A percentile compares a stretch with the other conserved stretches of the same genome.
Conservation (phyloP, 2,888 invertebrate genomes). For the Junonia oenone region DNA sequence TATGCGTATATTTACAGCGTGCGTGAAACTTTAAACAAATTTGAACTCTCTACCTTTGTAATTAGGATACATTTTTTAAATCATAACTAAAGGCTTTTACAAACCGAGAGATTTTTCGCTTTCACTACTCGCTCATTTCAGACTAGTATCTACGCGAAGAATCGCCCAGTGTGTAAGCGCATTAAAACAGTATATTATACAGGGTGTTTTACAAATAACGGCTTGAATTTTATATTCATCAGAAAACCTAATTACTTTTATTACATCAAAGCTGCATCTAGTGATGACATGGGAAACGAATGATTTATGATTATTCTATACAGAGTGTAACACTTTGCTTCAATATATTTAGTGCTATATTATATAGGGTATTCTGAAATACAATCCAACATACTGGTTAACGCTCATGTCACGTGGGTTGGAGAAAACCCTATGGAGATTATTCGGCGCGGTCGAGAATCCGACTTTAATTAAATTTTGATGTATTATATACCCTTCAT, state of each 20-base stretch:
- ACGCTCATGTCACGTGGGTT: too few relatives aligned
- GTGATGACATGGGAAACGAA: background rate
- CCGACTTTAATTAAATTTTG: too few relatives aligned
- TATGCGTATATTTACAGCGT: conserved; percentile 21
- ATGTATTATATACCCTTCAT: too few relatives aligned
- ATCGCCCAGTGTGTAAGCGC: too few relatives aligned
- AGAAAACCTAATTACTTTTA: background rate
- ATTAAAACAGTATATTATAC: background rate
- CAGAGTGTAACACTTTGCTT: background rate
- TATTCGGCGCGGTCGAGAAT: too few relatives aligned
- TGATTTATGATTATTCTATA: background rate
- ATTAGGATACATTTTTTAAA: background rate
- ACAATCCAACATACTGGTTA: too few relatives aligned
- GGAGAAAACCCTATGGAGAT: too few relatives aligned
- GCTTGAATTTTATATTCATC: background rate
- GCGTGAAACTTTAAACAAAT: conserved; percentile 7
- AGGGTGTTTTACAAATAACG: background rate
- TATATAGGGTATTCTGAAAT: too few relatives aligned
- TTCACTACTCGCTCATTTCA: too few relatives aligned
- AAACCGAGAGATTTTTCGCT: too few relatives aligned
- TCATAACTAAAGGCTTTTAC: too few relatives aligned
- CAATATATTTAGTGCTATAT: background rate
- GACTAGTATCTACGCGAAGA: too few relatives aligned
- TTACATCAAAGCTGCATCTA: conserved; percentile 4
- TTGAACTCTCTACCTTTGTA: conserved; percentile 17